phyloP scores from a whole-genome alignment of 2,888 invertebrate genomes.

The Hydroisotoma schaefferi region DNA sequence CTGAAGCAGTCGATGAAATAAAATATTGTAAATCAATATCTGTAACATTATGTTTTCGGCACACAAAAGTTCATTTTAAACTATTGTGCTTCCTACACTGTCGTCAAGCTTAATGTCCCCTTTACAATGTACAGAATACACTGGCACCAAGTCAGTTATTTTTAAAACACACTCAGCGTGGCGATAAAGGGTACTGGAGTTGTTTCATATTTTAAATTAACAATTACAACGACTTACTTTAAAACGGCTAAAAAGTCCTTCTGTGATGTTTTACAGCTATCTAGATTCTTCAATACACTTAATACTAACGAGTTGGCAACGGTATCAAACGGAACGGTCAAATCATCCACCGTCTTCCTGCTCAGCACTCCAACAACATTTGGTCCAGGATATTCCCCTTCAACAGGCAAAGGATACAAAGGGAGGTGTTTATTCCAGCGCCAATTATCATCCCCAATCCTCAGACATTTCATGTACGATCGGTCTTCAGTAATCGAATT shows the following conservation, averaged over 20 bases:
- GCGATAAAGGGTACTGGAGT: background rate
- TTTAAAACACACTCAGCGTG: background rate
- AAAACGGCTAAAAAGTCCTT: conserved; percentile 23
- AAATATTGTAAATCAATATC: conserved; percentile 11
- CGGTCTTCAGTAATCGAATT: background rate
- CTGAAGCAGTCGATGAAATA: background rate
- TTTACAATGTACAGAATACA: too few species aligned
- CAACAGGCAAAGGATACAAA: background rate
- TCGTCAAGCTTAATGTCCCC: too few species aligned
- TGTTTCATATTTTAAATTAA: background rate
- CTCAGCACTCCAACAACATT: conserved; percentile 3
- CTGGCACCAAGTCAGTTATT: too few species aligned
- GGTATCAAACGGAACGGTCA: conserved; percentile 32
- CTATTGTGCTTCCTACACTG: too few species aligned
- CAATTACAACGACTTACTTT: conserved; percentile 14
- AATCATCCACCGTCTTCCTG: conserved; percentile 3
- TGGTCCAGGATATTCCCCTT: background rate
- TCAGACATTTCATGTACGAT: conserved; percentile 10
- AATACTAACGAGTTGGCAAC: conserved; percentile 14
- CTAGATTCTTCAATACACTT: conserved; percentile 19
- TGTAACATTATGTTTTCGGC: too few species aligned
- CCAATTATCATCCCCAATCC: conserved; percentile 7
- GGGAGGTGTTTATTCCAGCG: background rate
- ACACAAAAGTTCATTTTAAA: too few species aligned
- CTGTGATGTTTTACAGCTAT: conserved; percentile 18